phyloP scores from a whole-genome alignment of 2,797 vertebrate genomes.

The Centroberyx gerrardi region DNA sequence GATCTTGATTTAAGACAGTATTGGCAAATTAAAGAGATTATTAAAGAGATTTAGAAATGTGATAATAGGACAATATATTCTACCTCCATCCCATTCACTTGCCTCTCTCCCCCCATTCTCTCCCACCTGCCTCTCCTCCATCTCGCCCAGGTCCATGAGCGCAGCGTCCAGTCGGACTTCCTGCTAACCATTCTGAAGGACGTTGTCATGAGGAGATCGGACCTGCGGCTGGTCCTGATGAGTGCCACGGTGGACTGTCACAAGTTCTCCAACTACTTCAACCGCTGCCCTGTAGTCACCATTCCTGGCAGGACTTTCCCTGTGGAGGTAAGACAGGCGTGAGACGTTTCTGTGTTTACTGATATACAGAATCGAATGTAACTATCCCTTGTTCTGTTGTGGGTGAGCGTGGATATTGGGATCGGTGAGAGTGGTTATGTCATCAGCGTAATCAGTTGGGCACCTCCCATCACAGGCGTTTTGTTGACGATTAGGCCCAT shows the following conservation, averaged over 20 bases:
- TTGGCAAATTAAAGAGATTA: too few relatives aligned
- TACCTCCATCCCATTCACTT: too few relatives aligned
- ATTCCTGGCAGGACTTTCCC: constrained; percentile 95
- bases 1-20: neutral
- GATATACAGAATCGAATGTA: neutral
- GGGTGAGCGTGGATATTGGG: too few relatives aligned
- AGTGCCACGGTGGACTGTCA: constrained; percentile 96
- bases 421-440: too few relatives aligned
- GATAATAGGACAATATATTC: neutral
- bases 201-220: constrained; percentile 92
- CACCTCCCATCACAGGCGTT: too few relatives aligned
- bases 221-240: constrained; percentile 95
- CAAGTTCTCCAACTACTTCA: constrained; percentile 96
- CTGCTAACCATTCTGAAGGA: constrained; percentile 94
- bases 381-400: neutral
- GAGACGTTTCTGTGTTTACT: neutral
- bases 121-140: neutral
- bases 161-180: constrained; percentile 98
- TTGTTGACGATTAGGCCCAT: too few relatives aligned
- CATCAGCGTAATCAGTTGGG: too few relatives aligned
- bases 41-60: too few relatives aligned
- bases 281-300: constrained; percentile 94
- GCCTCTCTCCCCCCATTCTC: neutral
- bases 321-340: constrained; percentile 88
- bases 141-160: constrained; percentile 92